Evolutionary conservation across 2,888 invertebrate genomes (phyloP).

Genomic region (Eupithecia centaureata): DNA sequence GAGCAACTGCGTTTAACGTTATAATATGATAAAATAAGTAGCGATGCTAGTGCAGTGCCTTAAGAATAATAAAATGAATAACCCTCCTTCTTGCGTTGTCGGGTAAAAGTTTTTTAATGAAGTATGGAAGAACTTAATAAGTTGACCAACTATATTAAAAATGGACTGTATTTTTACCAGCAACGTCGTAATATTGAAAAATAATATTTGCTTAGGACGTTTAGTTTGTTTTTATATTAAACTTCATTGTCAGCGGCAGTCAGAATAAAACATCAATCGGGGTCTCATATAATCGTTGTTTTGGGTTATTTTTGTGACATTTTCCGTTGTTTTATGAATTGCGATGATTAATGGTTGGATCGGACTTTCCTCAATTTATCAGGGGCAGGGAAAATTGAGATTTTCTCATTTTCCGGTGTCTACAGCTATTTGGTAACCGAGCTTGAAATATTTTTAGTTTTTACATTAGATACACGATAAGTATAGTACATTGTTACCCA

Average conservation of each 20-base stretch:
- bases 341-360: conserved; percentile 16
- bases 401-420: conserved; percentile 13
- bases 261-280: conserved; percentile 13
- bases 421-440: background rate
- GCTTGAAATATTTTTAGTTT: background rate
- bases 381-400: conserved; percentile 5
- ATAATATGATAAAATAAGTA: too few species aligned
- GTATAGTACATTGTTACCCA: too few species aligned
- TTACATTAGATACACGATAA: too few species aligned
- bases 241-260: background rate
- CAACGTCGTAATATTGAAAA: conserved; percentile 30
- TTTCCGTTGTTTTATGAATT: conserved; percentile 22
- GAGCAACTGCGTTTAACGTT: too few species aligned
- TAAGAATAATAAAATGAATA: too few species aligned
- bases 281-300: background rate
- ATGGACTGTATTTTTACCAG: conserved; percentile 7
- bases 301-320: conserved; percentile 16
- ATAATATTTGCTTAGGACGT: conserved; percentile 32
- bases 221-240: background rate
- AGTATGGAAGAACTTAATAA: too few species aligned
- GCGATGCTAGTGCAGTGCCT: too few species aligned
- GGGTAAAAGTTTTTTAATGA: too few species aligned
- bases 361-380: conserved; percentile 30
- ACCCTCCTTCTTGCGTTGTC: too few species aligned
- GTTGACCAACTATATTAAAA: background rate